Evolutionary conservation across 2,888 invertebrate genomes (phyloP).

Genomic region (Eupithecia tripunctaria): DNA sequence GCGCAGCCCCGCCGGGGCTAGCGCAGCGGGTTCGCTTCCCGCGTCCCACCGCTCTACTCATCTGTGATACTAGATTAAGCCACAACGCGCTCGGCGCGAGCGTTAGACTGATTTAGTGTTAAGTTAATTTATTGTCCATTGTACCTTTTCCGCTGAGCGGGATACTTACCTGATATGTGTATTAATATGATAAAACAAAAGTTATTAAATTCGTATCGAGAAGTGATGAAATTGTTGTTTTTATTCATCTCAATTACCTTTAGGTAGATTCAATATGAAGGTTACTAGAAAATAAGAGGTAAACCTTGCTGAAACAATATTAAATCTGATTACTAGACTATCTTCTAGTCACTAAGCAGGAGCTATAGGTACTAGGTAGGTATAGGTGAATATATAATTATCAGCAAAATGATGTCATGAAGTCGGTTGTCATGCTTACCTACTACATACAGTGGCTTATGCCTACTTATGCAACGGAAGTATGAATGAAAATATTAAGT

Average conservation of each 20-base stretch:
- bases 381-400: neutral
- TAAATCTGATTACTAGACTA: neutral
- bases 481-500: neutral
- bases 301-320: constrained; percentile 14
- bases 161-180: constrained; percentile 78
- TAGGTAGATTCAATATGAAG: neutral
- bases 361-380: neutral
- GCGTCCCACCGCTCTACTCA: constrained; percentile 83
- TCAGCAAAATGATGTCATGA: neutral
- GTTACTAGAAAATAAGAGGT: constrained; percentile 1
- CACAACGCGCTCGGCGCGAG: constrained; percentile 80
- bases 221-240: constrained; percentile 68
- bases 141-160: constrained; percentile 84
- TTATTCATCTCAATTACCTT: constrained; percentile 41
- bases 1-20: constrained; percentile 52
- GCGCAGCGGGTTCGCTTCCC: constrained; percentile 70
- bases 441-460: neutral
- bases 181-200: constrained; percentile 55
- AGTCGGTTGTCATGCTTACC: neutral
- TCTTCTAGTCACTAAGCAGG: neutral
- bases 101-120: constrained; percentile 83
- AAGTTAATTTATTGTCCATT: constrained; percentile 81
- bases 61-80: constrained; percentile 84
- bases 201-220: constrained; percentile 72
- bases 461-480: neutral